Evolutionary conservation across 64 coral and sea anemone species (phyloP), one percentile per base, ranked within the genome.

Genomic region (Porites australiensis): DNA sequence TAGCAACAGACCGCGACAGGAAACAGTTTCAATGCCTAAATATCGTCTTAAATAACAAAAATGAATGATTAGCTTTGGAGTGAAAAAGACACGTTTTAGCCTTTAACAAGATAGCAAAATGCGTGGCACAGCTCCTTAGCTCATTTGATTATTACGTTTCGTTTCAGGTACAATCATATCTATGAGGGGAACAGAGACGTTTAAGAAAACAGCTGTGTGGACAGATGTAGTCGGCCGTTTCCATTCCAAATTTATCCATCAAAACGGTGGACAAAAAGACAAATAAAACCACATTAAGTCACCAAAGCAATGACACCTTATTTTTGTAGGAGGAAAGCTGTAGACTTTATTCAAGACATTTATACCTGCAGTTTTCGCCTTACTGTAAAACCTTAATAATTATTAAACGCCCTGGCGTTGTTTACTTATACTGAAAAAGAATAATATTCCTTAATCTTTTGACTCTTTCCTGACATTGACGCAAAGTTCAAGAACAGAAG

Each of bases 131-230:
- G 27, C 27, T 37, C 27, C 27, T 37, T 37, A 37, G 27, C 27
- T 37, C 27, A 37, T 37, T 37, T 37, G 27, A 37, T 37, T 37
- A 37, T 37, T 37, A 5, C 46, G 13, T 46, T 87, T 37, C 8
- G 72, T 87, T 23, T 87, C 67, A 87, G 85, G 73, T 75, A 73
- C 67, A 58, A 85, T 92, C 48, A 59, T 92, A 47, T 74, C 68
- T 47, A 22, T 92, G 37, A 47, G 70, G 12, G 57, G 86, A 47
- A 61, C 69, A 49, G 90, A 92, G 12, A 44, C 66, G 2, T 92
- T 86, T 71, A 83, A 77, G 54, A 92, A 92, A 60, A 65, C 77
- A 49, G 61, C 79, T 2, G 19, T 85, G 16, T 92, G 90, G 90
- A 92, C 90, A 14, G 79, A 92, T 20, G 76, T 79, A 43, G 9